phyloP scores from a whole-genome alignment of 2,113 vertebrate species.

The Siniperca chuatsi region DNA sequence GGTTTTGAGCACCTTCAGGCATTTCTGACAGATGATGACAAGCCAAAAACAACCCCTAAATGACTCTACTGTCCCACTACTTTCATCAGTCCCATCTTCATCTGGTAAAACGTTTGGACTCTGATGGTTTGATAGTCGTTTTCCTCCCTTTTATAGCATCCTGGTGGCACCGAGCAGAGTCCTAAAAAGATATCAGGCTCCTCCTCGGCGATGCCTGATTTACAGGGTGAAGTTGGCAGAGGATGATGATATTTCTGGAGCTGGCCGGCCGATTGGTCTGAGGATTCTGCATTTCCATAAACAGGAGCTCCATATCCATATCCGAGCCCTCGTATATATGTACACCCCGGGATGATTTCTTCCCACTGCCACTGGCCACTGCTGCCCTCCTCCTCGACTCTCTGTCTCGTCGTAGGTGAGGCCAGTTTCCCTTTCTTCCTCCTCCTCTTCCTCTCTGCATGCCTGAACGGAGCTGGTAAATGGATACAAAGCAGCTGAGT shows the following conservation, averaged over 20 bases:
- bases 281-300: constrained; percentile 81
- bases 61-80: not conserved
- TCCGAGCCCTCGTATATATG: constrained; percentile 57
- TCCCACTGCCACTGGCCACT: constrained; percentile 37
- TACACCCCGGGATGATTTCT: constrained; percentile 16
- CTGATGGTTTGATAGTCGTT: constrained; percentile 38
- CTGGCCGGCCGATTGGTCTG: constrained; percentile 76
- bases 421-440: constrained; percentile 30
- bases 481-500: not conserved
- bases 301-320: constrained; percentile 68
- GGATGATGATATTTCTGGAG: constrained; percentile 76
- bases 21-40: not conserved
- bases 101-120: constrained; percentile 20
- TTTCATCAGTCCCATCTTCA: not conserved
- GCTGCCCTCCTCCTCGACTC: constrained; percentile 52
- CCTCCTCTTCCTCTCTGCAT: constrained; percentile 12
- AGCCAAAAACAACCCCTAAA: not conserved
- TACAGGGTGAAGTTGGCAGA: constrained; percentile 45
- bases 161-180: not conserved
- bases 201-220: constrained; percentile 57
- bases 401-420: constrained; percentile 70
- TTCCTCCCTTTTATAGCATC: constrained; percentile 61
- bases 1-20: not conserved
- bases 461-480: constrained; percentile 3
- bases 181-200: constrained; percentile 62